phyloP scores from a whole-genome alignment of 2,797 vertebrate genomes.

The Sebastes hubbsi region DNA sequence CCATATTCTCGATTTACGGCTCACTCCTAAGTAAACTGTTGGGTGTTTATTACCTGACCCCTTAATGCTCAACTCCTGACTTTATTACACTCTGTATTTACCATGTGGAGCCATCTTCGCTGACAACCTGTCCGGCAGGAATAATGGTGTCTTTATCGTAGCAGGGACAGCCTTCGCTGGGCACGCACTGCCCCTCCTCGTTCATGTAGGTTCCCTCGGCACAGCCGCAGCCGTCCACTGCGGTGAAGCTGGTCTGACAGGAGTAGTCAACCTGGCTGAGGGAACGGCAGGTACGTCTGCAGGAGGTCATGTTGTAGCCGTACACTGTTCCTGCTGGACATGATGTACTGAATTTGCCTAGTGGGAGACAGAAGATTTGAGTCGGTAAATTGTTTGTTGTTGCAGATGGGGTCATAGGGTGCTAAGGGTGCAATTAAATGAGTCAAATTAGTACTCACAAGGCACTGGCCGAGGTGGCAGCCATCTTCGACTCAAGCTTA shows the following conservation, averaged over 20 bases:
- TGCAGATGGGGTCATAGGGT: not conserved
- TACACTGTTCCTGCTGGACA: conserved; percentile 82
- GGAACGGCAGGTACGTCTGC: conserved; percentile 83
- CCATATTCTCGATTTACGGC: not conserved
- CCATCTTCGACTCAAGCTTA: too few species aligned
- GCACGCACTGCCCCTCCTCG: conserved; percentile 78
- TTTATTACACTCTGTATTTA: conserved; percentile 29
- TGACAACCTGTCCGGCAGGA: conserved; percentile 59
- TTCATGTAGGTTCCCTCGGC: conserved; percentile 82
- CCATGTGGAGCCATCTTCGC: conserved; percentile 70
- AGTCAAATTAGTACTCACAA: too few species aligned
- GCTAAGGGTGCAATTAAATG: not conserved
- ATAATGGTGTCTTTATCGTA: conserved; percentile 76
- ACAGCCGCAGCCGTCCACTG: conserved; percentile 88
- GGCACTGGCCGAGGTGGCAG: too few species aligned
- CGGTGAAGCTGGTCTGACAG: conserved; percentile 60
- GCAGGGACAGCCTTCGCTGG: conserved; percentile 79
- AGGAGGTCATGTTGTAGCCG: conserved; percentile 81
- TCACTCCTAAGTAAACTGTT: not conserved
- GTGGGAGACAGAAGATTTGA: conserved; percentile 22
- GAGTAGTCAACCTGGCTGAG: conserved; percentile 78
- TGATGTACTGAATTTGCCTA: conserved; percentile 69
- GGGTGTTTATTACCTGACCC: not conserved
- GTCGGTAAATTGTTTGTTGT: not conserved
- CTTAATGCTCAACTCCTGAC: not conserved